phyloP scores from a whole-genome alignment of 1,140 invertebrate species.

The Brachionus manjavacas region DNA sequence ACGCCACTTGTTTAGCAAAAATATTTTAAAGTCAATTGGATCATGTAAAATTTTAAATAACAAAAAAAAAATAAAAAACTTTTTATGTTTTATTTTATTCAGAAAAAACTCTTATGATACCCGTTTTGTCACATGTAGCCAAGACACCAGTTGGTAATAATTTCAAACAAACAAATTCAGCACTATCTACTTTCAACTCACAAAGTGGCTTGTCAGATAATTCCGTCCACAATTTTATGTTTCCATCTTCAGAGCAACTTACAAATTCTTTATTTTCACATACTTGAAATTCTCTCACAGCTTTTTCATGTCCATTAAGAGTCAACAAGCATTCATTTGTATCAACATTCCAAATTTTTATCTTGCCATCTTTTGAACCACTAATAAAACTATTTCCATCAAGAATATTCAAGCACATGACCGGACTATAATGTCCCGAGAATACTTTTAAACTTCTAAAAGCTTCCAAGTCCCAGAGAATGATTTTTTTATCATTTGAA shows the following conservation, averaged over 20 bases:
- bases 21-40: too few species aligned
- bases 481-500: constrained; percentile 10
- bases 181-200: not conserved
- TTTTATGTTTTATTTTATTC: not conserved
- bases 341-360: constrained; percentile 51
- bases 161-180: not conserved
- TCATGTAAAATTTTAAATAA: too few species aligned
- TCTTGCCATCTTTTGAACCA: constrained; percentile 54
- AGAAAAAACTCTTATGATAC: not conserved
- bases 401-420: not conserved
- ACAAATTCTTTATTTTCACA: not conserved
- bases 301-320: not conserved
- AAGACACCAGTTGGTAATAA: not conserved
- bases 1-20: too few species aligned
- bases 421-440: not conserved
- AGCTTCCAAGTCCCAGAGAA: not conserved
- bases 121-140: not conserved
- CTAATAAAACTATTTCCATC: constrained; percentile 50
- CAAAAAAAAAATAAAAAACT: too few species aligned
- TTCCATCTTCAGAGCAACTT: constrained; percentile 6
- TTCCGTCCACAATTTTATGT: not conserved
- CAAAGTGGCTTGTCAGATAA: not conserved
- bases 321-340: not conserved
- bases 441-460: not conserved
- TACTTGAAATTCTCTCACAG: not conserved